Evolutionary conservation across 2,797 vertebrate species (phyloP).

Genomic region (Sebastes itinus): DNA sequence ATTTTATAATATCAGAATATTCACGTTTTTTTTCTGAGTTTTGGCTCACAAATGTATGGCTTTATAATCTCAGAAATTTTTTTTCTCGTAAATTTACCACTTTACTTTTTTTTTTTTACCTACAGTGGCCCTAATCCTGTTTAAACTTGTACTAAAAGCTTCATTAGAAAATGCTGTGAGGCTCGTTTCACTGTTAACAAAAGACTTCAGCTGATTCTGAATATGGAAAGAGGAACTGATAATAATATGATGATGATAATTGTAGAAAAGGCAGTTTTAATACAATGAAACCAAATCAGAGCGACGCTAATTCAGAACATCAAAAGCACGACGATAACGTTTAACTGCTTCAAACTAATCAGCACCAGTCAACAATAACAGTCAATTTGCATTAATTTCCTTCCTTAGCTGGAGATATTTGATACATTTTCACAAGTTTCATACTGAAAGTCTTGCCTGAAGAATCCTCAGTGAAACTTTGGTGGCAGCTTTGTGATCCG

Average conservation of each 20-base stretch:
- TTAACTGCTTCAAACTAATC: constrained; percentile 27
- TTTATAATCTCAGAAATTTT: too few relatives aligned
- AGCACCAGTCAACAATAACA: constrained; percentile 22
- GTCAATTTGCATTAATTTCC: constrained; percentile 5
- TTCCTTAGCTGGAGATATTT: neutral
- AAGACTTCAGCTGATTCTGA: constrained; percentile 24
- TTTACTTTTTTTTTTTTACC: too few relatives aligned
- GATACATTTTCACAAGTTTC: neutral
- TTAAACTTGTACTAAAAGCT: constrained; percentile 10
- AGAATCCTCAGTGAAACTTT: constrained; percentile 9
- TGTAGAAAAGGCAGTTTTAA: constrained; percentile 26
- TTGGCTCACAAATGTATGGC: too few relatives aligned
- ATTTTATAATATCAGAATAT: too few relatives aligned
- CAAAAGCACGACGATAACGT: neutral
- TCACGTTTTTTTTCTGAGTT: too few relatives aligned
- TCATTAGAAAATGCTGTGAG: constrained; percentile 24
- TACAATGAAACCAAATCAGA: constrained; percentile 15
- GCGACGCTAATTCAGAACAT: neutral
- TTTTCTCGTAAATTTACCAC: too few relatives aligned
- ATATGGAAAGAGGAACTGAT: constrained; percentile 5
- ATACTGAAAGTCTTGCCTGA: neutral
- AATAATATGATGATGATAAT: neutral
- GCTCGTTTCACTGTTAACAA: constrained; percentile 11
- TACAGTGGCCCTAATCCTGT: neutral
- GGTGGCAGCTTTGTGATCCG: constrained; percentile 12